Base-by-base conservation (phyloP, 2,113 vertebrate genomes). In the Stigmatopora argus region DNA sequence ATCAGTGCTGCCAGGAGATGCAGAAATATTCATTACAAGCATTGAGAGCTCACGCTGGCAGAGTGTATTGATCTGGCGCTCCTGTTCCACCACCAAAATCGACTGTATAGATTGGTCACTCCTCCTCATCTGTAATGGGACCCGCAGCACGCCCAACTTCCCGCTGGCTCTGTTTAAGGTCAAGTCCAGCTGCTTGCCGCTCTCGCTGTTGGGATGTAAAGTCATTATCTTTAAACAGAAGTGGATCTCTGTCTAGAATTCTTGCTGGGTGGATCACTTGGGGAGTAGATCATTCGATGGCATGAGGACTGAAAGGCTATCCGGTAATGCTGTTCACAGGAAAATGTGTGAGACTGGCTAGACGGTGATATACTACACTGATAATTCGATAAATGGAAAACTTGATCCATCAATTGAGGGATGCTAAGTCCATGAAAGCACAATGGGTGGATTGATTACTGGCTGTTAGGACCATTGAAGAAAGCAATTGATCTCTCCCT, bases 21-120 rank as follows among this genome's bases (percentile, higher is more conserved):
- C 77, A 76, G 74, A 73, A 82, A 70, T 84, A 85, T 88, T 82
- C 74, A 82, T 86, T 78, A 78, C 78, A 86, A 75, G 74, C 78
- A 77, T 74, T 74, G 79, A 67, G 72, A 81, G 74, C 65, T 77
- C 69, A 74, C 73, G 58, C 63, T 73, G 64, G 73, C 76, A 78
- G 74, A 71, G 19, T 6, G 7, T 72, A 89, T 86, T n/a, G 87
- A 85, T 86, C 64, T 15, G 8, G 19, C 64, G 62, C 80, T 77
- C 61, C 66, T 23, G 73, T 81, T 80, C 61, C 80, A 47, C 77
- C 41, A 55, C 13, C 8, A 3, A 3, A 74, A 84, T 83, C 49
- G 83, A 89, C 78, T 73, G 23, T 58, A 69, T 77, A 1, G 69
- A 70, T 64, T 55, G 62, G 14, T 45, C 46, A 13, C 41, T 62